These are phyloP conservation scores for Hemaris fuciformis DNA, from an alignment of 2,888 invertebrate genomes.

Conservation along the genomic window DNA sequence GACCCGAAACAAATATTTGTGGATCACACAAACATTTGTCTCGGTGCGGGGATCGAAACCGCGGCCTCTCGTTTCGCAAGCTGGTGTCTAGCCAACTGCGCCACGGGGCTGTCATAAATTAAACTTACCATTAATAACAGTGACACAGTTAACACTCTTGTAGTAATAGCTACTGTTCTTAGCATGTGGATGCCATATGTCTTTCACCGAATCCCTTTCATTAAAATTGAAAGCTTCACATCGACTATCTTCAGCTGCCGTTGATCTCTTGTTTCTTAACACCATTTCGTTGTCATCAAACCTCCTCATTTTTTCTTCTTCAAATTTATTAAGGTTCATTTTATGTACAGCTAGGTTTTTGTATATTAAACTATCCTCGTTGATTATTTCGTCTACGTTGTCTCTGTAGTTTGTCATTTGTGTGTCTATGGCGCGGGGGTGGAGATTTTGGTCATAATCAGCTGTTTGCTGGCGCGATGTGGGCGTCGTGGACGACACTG, in stretches of 20 bases:
- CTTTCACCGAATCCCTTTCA: slow-evolving; percentile 24
- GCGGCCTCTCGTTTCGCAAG: too few relatives aligned
- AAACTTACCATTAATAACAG: slow-evolving; percentile 62
- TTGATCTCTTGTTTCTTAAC: slow-evolving; percentile 42
- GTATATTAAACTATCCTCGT: slow-evolving; percentile 2
- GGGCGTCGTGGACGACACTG: slow-evolving; percentile 61
- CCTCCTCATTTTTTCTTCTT: slow-evolving; percentile 22
- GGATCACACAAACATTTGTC: too few relatives aligned
- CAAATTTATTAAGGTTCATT: slow-evolving; percentile 21
- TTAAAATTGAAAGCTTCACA: slow-evolving; percentile 49
- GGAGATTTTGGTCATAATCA: slow-evolving; percentile 50
- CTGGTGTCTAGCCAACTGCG: too few relatives aligned
- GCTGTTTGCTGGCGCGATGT: slow-evolving; percentile 49
- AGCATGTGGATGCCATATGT: slow-evolving; percentile 54
- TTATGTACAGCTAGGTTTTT: slow-evolving; percentile 10
- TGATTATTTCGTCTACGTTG: slow-evolving; percentile 24
- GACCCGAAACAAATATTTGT: too few relatives aligned
- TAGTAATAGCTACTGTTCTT: slow-evolving; percentile 49
- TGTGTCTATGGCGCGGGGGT: neutral
- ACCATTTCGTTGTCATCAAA: slow-evolving; percentile 27
- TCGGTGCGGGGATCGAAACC: too few relatives aligned
- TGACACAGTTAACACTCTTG: slow-evolving; percentile 57
- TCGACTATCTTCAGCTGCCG: slow-evolving; percentile 36
- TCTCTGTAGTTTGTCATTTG: neutral
- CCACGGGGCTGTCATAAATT: too few relatives aligned